These are phyloP conservation scores for Trichosurus vulpecula DNA, from an alignment of 2,797 vertebrate genomes.

Conservation along the genomic window DNA sequence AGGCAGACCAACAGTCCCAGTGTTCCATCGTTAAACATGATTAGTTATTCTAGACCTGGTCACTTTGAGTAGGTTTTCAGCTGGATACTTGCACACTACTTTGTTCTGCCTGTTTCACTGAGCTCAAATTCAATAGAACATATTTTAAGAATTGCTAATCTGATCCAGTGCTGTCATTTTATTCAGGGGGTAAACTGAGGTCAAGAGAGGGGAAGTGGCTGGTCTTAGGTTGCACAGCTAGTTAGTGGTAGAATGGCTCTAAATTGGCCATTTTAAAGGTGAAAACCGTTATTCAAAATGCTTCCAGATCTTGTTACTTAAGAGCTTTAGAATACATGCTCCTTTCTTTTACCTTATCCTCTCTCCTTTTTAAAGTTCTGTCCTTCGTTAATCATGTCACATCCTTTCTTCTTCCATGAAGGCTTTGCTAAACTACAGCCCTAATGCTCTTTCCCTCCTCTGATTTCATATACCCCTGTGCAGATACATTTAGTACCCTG, in stretches of 20 bases:
- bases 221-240: neutral
- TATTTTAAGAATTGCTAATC: neutral
- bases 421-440: rapidly evolving
- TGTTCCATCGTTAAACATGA: neutral
- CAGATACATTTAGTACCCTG: neutral
- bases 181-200: neutral
- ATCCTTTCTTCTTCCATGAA: rapidly evolving
- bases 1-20: neutral
- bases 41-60: neutral
- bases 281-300: no score
- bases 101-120: neutral
- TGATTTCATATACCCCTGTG: neutral
- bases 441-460: rapidly evolving
- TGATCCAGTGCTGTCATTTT: neutral
- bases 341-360: neutral
- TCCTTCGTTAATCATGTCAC: rapidly evolving
- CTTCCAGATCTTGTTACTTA: neutral
- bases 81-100: neutral
- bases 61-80: neutral
- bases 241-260: neutral
- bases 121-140: neutral
- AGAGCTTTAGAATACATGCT: neutral
- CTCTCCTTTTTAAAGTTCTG: no score
- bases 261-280: no score
- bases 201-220: neutral